Conservation (phyloP, 2,888 invertebrate genomes). For the Escarpia spicata region DNA sequence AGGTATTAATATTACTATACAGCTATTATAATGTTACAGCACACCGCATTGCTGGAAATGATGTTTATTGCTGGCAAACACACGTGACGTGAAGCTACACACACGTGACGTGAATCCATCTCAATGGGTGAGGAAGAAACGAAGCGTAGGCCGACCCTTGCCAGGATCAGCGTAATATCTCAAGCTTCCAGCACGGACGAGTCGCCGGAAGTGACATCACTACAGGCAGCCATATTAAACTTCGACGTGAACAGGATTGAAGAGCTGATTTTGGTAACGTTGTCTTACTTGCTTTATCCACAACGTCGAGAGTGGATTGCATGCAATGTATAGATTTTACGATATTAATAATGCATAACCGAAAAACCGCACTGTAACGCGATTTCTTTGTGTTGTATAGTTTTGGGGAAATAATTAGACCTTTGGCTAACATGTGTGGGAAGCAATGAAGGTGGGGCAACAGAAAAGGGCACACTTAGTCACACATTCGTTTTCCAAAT, state of each 20-base stretch:
- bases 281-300: not conserved
- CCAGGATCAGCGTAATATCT: not conserved
- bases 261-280: not conserved
- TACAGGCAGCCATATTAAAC: not conserved
- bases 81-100: not conserved
- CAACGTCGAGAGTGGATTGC: not conserved
- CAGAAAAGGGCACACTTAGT: too few relatives aligned
- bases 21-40: not conserved
- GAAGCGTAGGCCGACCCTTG: slow-evolving; percentile 1
- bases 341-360: not conserved
- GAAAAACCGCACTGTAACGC: not conserved
- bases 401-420: too few relatives aligned
- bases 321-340: not conserved
- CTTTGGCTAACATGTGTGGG: too few relatives aligned
- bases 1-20: too few relatives aligned
- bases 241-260: slow-evolving; percentile 13
- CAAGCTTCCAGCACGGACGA: not conserved
- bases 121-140: not conserved
- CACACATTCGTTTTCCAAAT: too few relatives aligned
- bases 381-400: not conserved
- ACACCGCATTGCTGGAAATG: not conserved
- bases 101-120: not conserved
- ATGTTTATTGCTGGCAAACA: not conserved
- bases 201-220: not conserved
- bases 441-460: too few relatives aligned